Evolutionary conservation across 2,113 vertebrate genomes (phyloP).

Genomic region (Mormyrus iriodes): DNA sequence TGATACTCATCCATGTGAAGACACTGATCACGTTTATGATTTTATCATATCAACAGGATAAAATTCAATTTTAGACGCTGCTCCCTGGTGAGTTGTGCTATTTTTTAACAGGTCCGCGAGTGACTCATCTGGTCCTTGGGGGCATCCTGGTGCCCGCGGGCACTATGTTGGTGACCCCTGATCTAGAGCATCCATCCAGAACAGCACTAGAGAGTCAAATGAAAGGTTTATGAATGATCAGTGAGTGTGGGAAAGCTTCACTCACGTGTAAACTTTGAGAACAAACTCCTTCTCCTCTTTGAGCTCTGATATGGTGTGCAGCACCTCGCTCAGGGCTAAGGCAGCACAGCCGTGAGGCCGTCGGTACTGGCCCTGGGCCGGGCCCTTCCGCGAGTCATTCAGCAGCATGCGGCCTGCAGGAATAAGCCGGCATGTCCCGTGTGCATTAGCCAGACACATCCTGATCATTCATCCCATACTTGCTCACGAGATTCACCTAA

Average conservation of each 20-base stretch:
- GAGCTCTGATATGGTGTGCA: slow-evolving; percentile 85
- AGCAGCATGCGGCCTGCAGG: slow-evolving; percentile 81
- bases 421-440: background rate
- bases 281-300: slow-evolving; percentile 97
- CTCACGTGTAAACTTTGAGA: slow-evolving; percentile 96
- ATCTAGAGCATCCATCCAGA: background rate
- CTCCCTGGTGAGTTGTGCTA: too few species aligned
- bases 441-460: too few species aligned
- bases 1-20: too few species aligned
- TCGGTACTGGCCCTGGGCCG: slow-evolving; percentile 81
- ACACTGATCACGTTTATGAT: too few species aligned
- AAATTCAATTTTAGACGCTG: too few species aligned
- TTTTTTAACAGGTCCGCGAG: too few species aligned
- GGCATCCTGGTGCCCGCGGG: too few species aligned
- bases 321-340: slow-evolving; percentile 81
- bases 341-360: slow-evolving; percentile 89
- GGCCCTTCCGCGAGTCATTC: slow-evolving; percentile 91
- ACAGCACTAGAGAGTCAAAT: background rate
- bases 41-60: too few species aligned
- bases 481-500: background rate
- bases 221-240: background rate
- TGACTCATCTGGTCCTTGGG: too few species aligned
- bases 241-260: slow-evolving; percentile 28
- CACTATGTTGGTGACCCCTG: too few species aligned
- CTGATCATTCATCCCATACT: background rate